Base-by-base conservation (phyloP, 37 sponge, comb jelly and placozoan genomes). In the Geodia barretti region DNA sequence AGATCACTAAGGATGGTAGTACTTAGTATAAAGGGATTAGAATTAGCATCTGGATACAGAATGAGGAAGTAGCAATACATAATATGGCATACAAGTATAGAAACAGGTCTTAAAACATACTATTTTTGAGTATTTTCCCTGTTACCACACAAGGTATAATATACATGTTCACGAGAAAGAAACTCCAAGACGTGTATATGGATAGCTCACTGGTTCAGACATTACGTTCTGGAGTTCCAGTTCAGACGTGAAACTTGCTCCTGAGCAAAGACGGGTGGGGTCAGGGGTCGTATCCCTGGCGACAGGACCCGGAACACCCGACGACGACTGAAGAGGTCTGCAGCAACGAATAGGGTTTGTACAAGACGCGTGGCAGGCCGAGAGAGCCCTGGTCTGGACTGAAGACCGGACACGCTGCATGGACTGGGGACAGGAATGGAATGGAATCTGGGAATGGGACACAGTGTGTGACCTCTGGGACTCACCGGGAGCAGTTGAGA, bases 401-500 rank as follows among this genome's bases (percentile, higher is more conserved):
- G 38, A 32, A 26, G 30, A 62, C 14, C 31, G 8, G 31, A 29
- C 30, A 3, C 37, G 36, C 25, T 33, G 62, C 25, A 62, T 60
- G 24, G 76, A 37, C 79, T 78, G 39, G 7, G 29, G 43, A 26
- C 14, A 29, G 17, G 66, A 26, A 29, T 65, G 20, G 20, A n/a
- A 7, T 36, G 72, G 11, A 71, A 71, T 17, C 7, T 20, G 41
- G 11, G 19, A 38, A 39, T 71, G 8, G 39, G 7, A 9, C 11
- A 9, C 47, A 74, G 4, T 34, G 40, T 20, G 28, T 42, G 26
- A 65, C 64, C 38, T 4, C 25, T 77, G 33, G 38, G 4, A n/a
- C 29, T 7, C 31, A 59, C 60, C 61, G 65, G 77, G 14, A 84
- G 34, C 11, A 76, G 74, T 29, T 84, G 84, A 5, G 84, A 84